These are phyloP conservation scores for Diadophis punctatus DNA, from an alignment of 2,113 vertebrate genomes.

Conservation along the genomic window DNA sequence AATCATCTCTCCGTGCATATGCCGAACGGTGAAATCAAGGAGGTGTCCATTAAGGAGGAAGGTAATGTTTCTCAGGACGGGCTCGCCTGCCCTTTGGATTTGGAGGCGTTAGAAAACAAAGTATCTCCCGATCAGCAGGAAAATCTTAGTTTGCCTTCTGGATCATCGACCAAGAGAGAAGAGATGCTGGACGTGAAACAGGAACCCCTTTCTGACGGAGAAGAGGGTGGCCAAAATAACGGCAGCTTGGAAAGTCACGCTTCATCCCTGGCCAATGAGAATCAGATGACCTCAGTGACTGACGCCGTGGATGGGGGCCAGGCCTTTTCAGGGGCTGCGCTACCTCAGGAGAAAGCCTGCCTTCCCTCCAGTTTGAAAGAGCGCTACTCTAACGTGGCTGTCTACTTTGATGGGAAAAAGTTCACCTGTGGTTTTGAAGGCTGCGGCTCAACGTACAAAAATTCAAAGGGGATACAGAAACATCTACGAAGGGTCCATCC, in stretches of 20 bases:
- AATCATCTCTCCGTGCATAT: slow-evolving; percentile 88
- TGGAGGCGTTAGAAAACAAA: slow-evolving; percentile 56
- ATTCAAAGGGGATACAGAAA: slow-evolving; percentile 81
- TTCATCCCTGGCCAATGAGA: slow-evolving; percentile 54
- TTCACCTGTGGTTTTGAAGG: slow-evolving; percentile 88
- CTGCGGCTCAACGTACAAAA: slow-evolving; percentile 84
- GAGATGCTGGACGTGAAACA: slow-evolving; percentile 59
- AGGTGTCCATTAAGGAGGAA: slow-evolving; percentile 55
- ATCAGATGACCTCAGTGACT: slow-evolving; percentile 40
- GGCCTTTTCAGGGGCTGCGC: slow-evolving; percentile 52
- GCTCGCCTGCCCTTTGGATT: slow-evolving; percentile 46
- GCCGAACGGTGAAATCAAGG: slow-evolving; percentile 66
- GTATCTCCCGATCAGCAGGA: slow-evolving; percentile 53
- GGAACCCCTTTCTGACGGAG: slow-evolving; percentile 58
- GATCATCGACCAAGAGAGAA: slow-evolving; percentile 57
- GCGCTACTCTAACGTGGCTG: slow-evolving; percentile 70
- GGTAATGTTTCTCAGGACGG: slow-evolving; percentile 52
- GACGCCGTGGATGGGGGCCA: slow-evolving; percentile 54
- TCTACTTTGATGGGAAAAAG: slow-evolving; percentile 86
- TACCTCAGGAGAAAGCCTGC: slow-evolving; percentile 69
- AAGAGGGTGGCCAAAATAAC: slow-evolving; percentile 57
- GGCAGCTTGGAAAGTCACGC: slow-evolving; percentile 64
- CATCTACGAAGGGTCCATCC: slow-evolving; percentile 85
- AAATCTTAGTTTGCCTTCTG: slow-evolving; percentile 53
- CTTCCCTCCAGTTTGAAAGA: slow-evolving; percentile 62